phyloP scores from a whole-genome alignment of 2,113 vertebrate species.

The Rafetus swinhoei region DNA sequence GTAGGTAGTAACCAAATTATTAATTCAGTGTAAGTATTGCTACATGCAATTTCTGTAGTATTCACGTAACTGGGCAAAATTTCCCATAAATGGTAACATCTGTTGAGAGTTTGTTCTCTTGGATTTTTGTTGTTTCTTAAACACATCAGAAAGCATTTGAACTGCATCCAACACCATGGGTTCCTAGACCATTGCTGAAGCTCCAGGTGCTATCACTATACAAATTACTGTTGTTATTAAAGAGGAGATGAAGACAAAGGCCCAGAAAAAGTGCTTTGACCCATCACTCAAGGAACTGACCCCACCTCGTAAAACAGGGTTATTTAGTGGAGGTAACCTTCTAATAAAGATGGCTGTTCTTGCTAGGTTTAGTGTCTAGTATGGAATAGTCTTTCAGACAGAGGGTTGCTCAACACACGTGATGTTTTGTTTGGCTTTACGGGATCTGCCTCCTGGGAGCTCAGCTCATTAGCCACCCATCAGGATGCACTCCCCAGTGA shows the following conservation, averaged over 20 bases:
- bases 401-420: accelerated
- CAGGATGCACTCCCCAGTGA: background rate
- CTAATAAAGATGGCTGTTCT: slow-evolving; percentile 51
- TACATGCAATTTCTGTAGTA: background rate
- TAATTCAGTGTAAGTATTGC: slow-evolving; percentile 25
- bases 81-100: background rate
- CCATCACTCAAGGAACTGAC: background rate
- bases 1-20: slow-evolving; percentile 23
- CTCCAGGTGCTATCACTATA: background rate
- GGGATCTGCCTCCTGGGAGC: background rate
- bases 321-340: slow-evolving; percentile 28
- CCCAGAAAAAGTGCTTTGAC: background rate
- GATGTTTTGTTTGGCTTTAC: background rate
- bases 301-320: background rate
- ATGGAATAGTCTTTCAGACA: background rate
- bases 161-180: background rate
- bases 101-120: background rate
- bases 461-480: background rate
- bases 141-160: background rate
- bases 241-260: background rate
- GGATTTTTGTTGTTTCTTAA: background rate
- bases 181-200: background rate
- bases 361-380: background rate
- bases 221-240: background rate
- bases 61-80: slow-evolving; percentile 7